Evolutionary conservation across 2,113 vertebrate species (phyloP), one percentile per base, ranked within the genome.

Genomic region (Oncorhynchus tshawytscha): DNA sequence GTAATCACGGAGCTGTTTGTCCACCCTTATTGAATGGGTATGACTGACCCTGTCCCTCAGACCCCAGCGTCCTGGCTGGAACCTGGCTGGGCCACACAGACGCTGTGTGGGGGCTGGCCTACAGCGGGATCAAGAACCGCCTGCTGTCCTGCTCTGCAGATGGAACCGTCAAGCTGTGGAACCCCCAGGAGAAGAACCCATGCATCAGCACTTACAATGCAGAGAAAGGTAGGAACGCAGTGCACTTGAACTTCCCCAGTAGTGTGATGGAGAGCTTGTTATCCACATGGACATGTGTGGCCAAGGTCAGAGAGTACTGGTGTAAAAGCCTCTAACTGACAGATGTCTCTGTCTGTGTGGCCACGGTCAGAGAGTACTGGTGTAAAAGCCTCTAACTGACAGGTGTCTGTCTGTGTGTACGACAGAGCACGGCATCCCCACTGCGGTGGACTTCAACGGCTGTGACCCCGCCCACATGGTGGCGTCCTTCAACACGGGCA

Each of bases 141-240:
- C 96, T 99, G 88, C 93, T 99, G 25, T 99, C 98, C 85, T 99
- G 97, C 88, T 99, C 98, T 65, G 97, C 97, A 77, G 98, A 99
- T 78, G 98, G 98, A 88, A 99, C 95, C 72, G 90, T 99, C 87
- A 96, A 97, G 78, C 94, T 99, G 82, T 99, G 97, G 98, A 96
- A 95, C 90, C 96, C 98, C 62, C 88, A 94, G 9, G 96, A 97
- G 90, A 97, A 97, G 86, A 89, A 92, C 71, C 96, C 96, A 62
- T 98, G 97, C 91, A 90, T 97, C 91, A 94, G 95, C 94, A 98
- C 97, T 90, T 98, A 97, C 86, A 97, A 97, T 91, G 86, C 91
- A 84, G 92, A 95, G 84, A 93, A 85, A 67, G 95, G 97, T 97
- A 45, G 2, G 39, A 45, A 11, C 2, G 9, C 8, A 12, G 39